Evolutionary conservation across 2,888 invertebrate genomes (phyloP).

Genomic region (Diaprepes abbreviatus): DNA sequence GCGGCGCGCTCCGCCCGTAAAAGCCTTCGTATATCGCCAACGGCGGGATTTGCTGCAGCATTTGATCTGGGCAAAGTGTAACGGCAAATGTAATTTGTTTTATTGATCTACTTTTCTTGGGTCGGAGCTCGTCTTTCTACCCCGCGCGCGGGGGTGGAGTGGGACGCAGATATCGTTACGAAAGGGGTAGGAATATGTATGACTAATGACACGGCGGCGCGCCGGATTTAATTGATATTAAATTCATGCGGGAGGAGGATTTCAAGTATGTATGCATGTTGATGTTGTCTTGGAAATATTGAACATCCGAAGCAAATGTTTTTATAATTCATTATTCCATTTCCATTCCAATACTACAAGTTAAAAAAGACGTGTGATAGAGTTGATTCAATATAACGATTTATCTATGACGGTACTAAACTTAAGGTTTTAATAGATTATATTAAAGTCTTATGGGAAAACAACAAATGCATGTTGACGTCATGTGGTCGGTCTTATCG

Average conservation of each 20-base stretch:
- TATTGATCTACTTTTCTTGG: constrained; percentile 67
- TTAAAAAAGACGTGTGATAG: too few relatives aligned
- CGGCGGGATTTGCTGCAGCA: constrained; percentile 51
- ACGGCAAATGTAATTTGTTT: constrained; percentile 67
- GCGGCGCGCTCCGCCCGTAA: constrained; percentile 37
- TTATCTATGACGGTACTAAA: too few relatives aligned
- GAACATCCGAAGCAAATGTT: too few relatives aligned
- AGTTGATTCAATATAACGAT: too few relatives aligned
- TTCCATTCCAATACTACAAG: too few relatives aligned
- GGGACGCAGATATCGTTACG: constrained; percentile 1
- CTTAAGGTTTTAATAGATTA: too few relatives aligned
- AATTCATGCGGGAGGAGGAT: constrained; percentile 24
- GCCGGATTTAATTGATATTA: constrained; percentile 38
- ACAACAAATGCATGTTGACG: too few relatives aligned
- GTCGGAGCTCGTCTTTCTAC: constrained; percentile 46
- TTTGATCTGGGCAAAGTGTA: constrained; percentile 62
- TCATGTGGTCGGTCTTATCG: too few relatives aligned
- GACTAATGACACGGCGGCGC: constrained; percentile 45
- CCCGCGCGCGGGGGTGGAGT: constrained; percentile 23
- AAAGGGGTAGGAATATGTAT: constrained; percentile 47
- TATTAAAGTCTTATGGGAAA: too few relatives aligned
- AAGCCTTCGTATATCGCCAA: constrained; percentile 43
- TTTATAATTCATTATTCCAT: too few relatives aligned
- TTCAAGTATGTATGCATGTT: constrained; percentile 12
- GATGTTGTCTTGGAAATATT: constrained; percentile 8